Base-by-base conservation (phyloP, 2,888 invertebrate genomes). In the Serripes groenlandicus region DNA sequence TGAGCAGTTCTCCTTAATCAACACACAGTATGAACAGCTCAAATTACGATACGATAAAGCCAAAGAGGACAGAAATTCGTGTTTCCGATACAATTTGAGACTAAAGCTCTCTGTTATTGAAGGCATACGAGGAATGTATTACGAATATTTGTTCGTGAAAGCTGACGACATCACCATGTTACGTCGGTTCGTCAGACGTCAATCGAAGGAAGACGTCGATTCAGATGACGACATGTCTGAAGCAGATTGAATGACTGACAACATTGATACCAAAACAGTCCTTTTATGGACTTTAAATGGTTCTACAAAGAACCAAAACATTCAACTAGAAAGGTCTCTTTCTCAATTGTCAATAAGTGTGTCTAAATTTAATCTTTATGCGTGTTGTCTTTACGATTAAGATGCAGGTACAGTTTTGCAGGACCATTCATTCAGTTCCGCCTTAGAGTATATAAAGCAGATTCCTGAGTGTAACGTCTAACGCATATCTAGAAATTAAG, bases 21-120 rank as follows among this genome's bases (percentile, higher is more conserved):
- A 52, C 32, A 70, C 21, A 70, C 52, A 70, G 34, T 54, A 54
- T 32, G 54, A 52, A 32, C 30, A 70, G 28, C 9, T 70, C n/a
- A 70, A 70, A 70, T 54, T 30, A 34, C 70, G 70, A n/a, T 70
- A 70, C 34, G 54, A 54, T 21, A 70, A 35, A n/a, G 28, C 70
- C n/a, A 70, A 54, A 34, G 23, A 30, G 34, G 70, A 70, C 1
- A 54, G 34, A 52, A 26, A 23, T 49, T 34, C 18, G 5, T 30
- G 52, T 21, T 54, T 70, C 18, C 54, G 52, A 4, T 70, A 70
- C 54, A 70, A 70, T 34, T 28, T 54, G 32, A 52, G 70, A 52
- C 54, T 70, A 23, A 52, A 54, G 54, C 28, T 70, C 34, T 70
- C 70, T 9, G 54, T 70, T 26, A 18, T 70, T 18, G 70, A 70